Conservation (phyloP, 1,140 invertebrate genomes). For the Ruditapes philippinarum region DNA sequence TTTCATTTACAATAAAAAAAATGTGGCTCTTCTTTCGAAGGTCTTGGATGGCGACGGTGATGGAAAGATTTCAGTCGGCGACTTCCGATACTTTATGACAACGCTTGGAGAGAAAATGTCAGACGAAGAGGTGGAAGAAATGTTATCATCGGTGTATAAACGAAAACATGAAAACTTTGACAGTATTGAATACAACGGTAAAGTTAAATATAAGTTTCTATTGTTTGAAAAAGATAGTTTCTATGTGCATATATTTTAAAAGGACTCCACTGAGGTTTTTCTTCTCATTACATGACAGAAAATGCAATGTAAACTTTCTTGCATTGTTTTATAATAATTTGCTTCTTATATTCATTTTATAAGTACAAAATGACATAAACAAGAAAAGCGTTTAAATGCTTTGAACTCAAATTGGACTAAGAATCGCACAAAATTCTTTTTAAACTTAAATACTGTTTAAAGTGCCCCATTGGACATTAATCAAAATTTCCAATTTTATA, state of each 20-base stretch:
- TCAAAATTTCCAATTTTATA: too few relatives aligned
- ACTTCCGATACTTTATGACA: constrained; percentile 98
- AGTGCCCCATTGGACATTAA: too few relatives aligned
- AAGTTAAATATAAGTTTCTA: neutral
- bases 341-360: neutral
- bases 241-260: neutral
- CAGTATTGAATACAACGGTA: constrained; percentile 63
- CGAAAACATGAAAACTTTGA: constrained; percentile 59
- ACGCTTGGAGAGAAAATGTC: constrained; percentile 99
- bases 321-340: neutral
- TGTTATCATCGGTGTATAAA: constrained; percentile 90
- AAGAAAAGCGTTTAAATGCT: neutral
- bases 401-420: neutral
- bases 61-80: constrained; percentile 89
- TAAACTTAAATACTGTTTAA: too few relatives aligned
- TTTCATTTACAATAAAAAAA: too few relatives aligned
- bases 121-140: constrained; percentile 99
- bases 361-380: too few relatives aligned
- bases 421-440: too few relatives aligned
- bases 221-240: neutral
- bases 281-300: neutral
- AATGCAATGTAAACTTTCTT: neutral
- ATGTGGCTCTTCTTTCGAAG: neutral
- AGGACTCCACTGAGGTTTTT: neutral
- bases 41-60: constrained; percentile 66